Percentiles rank a stretch among this genome's conserved stretches.
phyloP scores from a whole-genome alignment of 2,797 vertebrate species.

The Amphiprion clarkii region DNA sequence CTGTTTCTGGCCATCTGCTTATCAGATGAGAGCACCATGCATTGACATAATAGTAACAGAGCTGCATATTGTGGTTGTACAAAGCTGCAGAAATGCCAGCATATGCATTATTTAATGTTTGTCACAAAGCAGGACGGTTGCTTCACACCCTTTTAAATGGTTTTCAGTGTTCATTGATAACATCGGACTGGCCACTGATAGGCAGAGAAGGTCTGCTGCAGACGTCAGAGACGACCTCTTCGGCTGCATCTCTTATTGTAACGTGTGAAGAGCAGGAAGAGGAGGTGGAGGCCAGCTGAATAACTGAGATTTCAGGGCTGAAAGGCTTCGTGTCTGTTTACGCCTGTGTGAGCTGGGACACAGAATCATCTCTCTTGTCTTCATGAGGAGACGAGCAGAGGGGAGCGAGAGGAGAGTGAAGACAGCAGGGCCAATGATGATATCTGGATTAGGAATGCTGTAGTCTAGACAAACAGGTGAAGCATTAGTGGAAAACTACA shows the following conservation, averaged over 20 bases:
- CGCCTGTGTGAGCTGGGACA: slow-evolving; percentile 25
- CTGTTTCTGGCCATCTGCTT: too few relatives aligned
- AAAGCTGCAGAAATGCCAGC: background rate
- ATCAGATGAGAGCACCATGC: too few relatives aligned
- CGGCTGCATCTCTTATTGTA: slow-evolving; percentile 47
- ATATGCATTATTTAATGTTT: background rate
- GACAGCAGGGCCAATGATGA: slow-evolving; percentile 5
- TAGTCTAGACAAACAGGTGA: slow-evolving; percentile 9
- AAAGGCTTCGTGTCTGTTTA: slow-evolving; percentile 49
- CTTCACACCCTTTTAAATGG: background rate
- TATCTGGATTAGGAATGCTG: slow-evolving; percentile 15
- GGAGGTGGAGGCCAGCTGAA: slow-evolving; percentile 63
- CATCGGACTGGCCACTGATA: slow-evolving; percentile 16
- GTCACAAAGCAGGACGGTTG: background rate
- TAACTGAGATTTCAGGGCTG: slow-evolving; percentile 61
- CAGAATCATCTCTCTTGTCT: slow-evolving; percentile 14
- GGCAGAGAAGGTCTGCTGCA: slow-evolving; percentile 38
- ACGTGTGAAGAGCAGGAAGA: slow-evolving; percentile 59
- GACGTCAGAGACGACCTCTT: slow-evolving; percentile 70
- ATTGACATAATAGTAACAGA: too few relatives aligned
- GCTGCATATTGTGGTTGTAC: background rate
- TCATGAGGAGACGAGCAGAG: slow-evolving; percentile 15
- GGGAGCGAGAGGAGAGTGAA: slow-evolving; percentile 17
- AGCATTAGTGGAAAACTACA: slow-evolving; percentile 4
- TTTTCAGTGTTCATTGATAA: slow-evolving; percentile 46